These are phyloP conservation scores for Drosophila aldrichi DNA, from an alignment of 2,888 invertebrate genomes.

Conservation along the genomic window DNA sequence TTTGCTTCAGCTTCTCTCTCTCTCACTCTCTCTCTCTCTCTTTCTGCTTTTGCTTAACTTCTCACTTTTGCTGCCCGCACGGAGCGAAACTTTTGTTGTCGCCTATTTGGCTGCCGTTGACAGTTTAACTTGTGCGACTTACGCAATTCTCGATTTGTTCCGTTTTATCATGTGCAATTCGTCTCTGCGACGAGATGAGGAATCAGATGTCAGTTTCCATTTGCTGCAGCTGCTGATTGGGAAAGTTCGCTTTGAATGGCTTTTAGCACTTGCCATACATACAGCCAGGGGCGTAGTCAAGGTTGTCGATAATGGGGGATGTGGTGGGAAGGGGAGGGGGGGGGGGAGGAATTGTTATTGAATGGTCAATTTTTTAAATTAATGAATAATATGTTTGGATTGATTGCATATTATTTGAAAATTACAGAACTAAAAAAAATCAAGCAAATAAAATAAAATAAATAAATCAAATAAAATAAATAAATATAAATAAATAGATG, in stretches of 20 bases:
- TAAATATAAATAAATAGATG: too few relatives aligned
- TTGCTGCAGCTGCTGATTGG: conserved; percentile 16
- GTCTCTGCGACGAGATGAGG: conserved; percentile 2
- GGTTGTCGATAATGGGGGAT: too few relatives aligned
- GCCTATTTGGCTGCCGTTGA: conserved; percentile 62
- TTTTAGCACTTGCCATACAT: not conserved
- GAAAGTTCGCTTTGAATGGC: not conserved
- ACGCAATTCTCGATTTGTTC: conserved; percentile 66
- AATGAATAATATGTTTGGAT: too few relatives aligned
- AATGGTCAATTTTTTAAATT: too few relatives aligned
- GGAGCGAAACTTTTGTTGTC: conserved; percentile 33
- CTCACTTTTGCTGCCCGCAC: conserved; percentile 62
- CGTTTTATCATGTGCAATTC: conserved; percentile 29
- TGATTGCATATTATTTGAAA: too few relatives aligned
- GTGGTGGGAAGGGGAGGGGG: too few relatives aligned
- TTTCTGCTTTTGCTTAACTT: conserved; percentile 65
- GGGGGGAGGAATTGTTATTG: too few relatives aligned
- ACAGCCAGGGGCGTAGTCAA: too few relatives aligned
- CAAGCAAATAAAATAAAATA: too few relatives aligned
- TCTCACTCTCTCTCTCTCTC: not conserved
- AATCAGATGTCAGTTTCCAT: conserved; percentile 27
- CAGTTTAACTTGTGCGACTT: conserved; percentile 73
- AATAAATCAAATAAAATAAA: too few relatives aligned
- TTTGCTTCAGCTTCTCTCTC: not conserved
- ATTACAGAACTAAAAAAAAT: too few relatives aligned